These are phyloP conservation scores for Anseranas semipalmata DNA, from an alignment of 2,113 vertebrate genomes.

Conservation along the genomic window DNA sequence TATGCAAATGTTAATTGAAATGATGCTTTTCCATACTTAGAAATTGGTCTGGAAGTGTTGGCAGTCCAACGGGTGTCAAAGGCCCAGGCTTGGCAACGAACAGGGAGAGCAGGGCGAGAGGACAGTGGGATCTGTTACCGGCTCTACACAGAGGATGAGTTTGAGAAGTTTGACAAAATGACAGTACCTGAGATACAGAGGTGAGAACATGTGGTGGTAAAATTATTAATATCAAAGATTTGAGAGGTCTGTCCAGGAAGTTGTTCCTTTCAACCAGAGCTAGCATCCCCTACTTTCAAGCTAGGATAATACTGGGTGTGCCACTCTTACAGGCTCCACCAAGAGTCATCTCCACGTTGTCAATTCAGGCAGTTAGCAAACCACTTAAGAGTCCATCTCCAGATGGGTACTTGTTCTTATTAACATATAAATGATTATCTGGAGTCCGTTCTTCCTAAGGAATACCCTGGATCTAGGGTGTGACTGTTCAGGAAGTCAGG, in stretches of 20 bases:
- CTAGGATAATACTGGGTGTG: not conserved
- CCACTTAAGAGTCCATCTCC: not conserved
- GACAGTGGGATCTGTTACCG: slow-evolving; percentile 90
- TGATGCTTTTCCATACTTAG: slow-evolving; percentile 62
- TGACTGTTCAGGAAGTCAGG: not conserved
- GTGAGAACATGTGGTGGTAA: slow-evolving; percentile 62
- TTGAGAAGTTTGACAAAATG: slow-evolving; percentile 89
- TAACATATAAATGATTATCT: too few species aligned
- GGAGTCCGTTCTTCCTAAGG: too few species aligned
- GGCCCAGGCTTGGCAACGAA: slow-evolving; percentile 96
- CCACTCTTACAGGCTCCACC: not conserved
- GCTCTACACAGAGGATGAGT: slow-evolving; percentile 94
- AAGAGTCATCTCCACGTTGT: not conserved
- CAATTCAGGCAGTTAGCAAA: not conserved
- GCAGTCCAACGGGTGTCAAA: slow-evolving; percentile 94
- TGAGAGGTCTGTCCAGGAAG: not conserved
- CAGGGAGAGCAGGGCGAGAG: slow-evolving; percentile 91
- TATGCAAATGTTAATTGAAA: not conserved
- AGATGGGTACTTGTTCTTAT: not conserved
- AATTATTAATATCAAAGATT: not conserved
- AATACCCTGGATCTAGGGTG: not conserved
- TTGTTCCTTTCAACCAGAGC: not conserved
- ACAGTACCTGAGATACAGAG: slow-evolving; percentile 96
- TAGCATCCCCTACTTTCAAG: not conserved
- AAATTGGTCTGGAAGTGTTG: slow-evolving; percentile 91